Percentiles rank a stretch among this genome's conserved stretches.
Conservation (phyloP, 2,797 vertebrate species). For the Cossypha niveicapilla region DNA sequence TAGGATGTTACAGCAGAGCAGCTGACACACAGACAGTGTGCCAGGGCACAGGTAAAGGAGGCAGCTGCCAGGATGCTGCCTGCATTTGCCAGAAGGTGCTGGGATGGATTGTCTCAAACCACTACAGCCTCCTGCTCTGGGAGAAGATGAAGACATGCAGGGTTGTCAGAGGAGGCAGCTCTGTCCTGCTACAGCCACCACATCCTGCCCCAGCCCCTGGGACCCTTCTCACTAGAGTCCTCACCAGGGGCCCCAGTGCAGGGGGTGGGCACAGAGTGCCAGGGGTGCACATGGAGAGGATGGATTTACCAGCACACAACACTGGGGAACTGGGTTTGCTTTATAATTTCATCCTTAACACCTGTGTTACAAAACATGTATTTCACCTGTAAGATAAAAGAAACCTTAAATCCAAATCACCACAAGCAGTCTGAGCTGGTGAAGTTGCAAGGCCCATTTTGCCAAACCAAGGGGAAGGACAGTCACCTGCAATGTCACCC, state of each 20-base stretch:
- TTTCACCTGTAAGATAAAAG: not conserved
- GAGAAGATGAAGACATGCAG: accelerated
- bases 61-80: not conserved
- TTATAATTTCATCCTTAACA: not conserved
- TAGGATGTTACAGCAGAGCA: not conserved
- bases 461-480: not conserved
- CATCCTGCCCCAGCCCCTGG: not conserved
- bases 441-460: not conserved
- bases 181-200: not conserved
- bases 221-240: not conserved
- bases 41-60: not conserved
- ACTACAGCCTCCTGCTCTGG: not conserved
- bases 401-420: not conserved
- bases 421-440: not conserved
- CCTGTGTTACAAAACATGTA: not conserved
- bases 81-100: not conserved
- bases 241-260: not conserved
- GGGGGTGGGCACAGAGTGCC: not conserved
- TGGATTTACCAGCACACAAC: not conserved
- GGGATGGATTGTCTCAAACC: not conserved
- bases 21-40: not conserved
- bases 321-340: not conserved
- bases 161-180: not conserved
- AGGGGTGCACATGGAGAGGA: accelerated
- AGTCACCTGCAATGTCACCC: accelerated